Conservation (phyloP, 2,113 vertebrate genomes). For the Corythornis madagascariensis region DNA sequence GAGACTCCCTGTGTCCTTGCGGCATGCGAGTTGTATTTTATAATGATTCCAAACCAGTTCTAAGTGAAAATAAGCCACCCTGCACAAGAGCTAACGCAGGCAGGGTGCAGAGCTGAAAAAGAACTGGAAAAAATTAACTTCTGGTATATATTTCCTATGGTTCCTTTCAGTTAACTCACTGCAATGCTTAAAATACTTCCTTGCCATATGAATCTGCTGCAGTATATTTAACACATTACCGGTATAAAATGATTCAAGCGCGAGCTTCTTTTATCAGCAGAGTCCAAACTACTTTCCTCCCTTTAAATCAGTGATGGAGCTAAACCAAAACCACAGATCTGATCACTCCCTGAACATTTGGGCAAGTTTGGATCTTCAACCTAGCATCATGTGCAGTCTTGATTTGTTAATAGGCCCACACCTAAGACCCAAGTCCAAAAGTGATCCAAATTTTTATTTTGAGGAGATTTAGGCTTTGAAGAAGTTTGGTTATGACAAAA, state of each 20-base stretch:
- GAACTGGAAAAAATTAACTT: slow-evolving; percentile 76
- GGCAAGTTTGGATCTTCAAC: background rate
- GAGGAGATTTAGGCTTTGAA: background rate
- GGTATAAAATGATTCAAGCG: slow-evolving; percentile 6
- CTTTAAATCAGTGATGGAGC: slow-evolving; percentile 1
- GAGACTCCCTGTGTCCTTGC: slow-evolving; percentile 25
- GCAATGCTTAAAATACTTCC: slow-evolving; percentile 52
- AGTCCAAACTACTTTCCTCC: slow-evolving; percentile 8
- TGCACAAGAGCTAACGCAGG: slow-evolving; percentile 4
- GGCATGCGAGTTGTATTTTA: background rate
- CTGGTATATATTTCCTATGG: slow-evolving; percentile 67
- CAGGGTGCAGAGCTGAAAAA: slow-evolving; percentile 36
- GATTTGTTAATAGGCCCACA: slow-evolving; percentile 12
- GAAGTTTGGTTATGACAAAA: background rate
- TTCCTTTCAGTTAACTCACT: slow-evolving; percentile 42
- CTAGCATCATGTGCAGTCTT: background rate
- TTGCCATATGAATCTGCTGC: slow-evolving; percentile 65
- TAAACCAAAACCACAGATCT: slow-evolving; percentile 44
- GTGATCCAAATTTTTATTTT: background rate
- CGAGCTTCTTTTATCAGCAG: slow-evolving; percentile 4
- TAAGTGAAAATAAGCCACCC: slow-evolving; percentile 46
- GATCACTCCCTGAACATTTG: slow-evolving; percentile 16
- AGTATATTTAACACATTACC: slow-evolving; percentile 62
- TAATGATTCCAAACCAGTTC: slow-evolving; percentile 17
- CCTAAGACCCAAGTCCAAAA: background rate